These are phyloP conservation scores for Brachycybe producta DNA, from an alignment of 2,888 invertebrate species.

Conservation along the genomic window DNA sequence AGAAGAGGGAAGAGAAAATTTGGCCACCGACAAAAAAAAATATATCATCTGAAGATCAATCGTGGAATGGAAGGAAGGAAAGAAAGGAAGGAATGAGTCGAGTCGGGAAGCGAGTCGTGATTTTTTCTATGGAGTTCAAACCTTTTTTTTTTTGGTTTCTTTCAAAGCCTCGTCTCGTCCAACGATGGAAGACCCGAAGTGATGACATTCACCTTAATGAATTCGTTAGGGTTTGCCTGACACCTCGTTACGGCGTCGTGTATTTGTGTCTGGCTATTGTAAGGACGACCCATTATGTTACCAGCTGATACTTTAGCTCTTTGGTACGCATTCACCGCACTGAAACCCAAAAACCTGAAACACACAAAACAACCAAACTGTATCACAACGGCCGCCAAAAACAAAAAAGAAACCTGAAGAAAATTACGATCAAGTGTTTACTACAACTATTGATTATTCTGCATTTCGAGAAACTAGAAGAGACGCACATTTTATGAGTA, in stretches of 20 bases:
- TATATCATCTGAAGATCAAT: no score
- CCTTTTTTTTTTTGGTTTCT: not conserved
- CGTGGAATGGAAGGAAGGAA: no score
- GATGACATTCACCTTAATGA: conserved; percentile 14
- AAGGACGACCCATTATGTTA: conserved; percentile 47
- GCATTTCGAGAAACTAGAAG: not conserved
- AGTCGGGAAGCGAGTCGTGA: no score
- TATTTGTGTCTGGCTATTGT: conserved; percentile 17
- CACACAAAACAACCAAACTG: conserved; percentile 20
- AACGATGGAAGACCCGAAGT: conserved; percentile 10
- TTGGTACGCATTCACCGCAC: conserved; percentile 79
- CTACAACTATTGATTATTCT: not conserved
- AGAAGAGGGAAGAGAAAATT: no score
- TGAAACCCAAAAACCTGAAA: conserved; percentile 67
- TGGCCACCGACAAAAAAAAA: no score
- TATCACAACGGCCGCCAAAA: not conserved
- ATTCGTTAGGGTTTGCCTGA: not conserved
- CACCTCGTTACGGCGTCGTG: not conserved
- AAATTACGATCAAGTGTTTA: not conserved
- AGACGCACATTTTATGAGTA: no score
- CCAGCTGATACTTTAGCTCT: conserved; percentile 77
- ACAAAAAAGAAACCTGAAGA: conserved; percentile 1
- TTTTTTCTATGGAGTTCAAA: no score
- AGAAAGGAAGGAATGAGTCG: no score
- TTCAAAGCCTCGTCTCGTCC: conserved; percentile 8